Percentiles rank a stretch among this genome's conserved stretches.
Conservation (phyloP, 2,797 vertebrate genomes). For the Cyprinodon diabolis region DNA sequence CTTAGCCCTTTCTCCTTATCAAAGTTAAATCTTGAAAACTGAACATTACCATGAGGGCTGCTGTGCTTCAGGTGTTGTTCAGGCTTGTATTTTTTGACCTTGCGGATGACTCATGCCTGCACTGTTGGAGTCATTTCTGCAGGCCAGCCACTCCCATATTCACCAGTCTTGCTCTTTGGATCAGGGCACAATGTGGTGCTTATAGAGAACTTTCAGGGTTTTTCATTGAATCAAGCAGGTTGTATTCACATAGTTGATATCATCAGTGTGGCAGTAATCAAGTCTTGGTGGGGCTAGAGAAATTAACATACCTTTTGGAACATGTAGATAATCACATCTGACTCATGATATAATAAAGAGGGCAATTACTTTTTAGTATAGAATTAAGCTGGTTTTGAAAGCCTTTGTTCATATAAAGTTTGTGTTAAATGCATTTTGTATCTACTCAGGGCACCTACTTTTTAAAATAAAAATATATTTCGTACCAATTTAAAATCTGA, state of each 20-base stretch:
- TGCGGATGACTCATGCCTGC: slow-evolving; percentile 1
- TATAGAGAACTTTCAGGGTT: background rate
- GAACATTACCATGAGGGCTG: background rate
- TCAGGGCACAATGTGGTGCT: background rate
- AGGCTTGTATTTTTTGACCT: background rate
- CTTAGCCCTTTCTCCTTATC: background rate
- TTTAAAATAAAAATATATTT: background rate
- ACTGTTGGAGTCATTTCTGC: background rate
- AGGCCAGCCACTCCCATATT: background rate
- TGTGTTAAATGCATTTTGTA: background rate
- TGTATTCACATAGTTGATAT: background rate
- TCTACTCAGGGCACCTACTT: background rate
- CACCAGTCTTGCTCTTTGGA: background rate
- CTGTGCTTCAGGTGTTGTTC: background rate
- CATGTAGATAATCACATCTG: no score
- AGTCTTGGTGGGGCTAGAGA: background rate
- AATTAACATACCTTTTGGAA: background rate
- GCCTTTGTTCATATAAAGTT: background rate
- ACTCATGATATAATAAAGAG: background rate
- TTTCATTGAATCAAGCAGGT: background rate
- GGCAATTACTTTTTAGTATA: background rate
- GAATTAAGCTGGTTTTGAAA: background rate
- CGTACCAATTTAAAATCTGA: no score
- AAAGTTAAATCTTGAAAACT: background rate
- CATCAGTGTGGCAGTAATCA: background rate